phyloP scores from a whole-genome alignment of 2,888 invertebrate genomes.

The Poecilobothrus nobilitatus region DNA sequence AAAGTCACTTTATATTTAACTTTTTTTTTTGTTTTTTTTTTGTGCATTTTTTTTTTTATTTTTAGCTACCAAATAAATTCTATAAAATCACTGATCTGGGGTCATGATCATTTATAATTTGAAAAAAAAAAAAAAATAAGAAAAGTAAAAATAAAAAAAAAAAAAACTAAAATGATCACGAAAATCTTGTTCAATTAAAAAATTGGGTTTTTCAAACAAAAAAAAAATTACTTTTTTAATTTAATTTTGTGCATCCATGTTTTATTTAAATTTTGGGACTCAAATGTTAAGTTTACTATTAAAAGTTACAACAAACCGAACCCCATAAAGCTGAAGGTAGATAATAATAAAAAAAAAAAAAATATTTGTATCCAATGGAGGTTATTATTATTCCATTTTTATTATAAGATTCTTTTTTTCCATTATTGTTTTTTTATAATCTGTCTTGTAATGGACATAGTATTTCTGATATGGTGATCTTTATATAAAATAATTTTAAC shows the following conservation, averaged over 20 bases:
- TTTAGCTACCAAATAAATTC: not conserved
- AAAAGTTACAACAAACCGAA: not conserved
- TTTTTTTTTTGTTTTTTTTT: no score
- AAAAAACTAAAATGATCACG: not conserved
- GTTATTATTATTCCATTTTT: not conserved
- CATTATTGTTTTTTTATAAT: not conserved
- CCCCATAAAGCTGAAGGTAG: no score
- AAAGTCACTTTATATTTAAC: no score
- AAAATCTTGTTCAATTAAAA: not conserved
- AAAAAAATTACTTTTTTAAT: no score
- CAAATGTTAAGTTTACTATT: not conserved
- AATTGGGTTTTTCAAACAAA: not conserved
- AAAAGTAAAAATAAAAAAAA: no score
- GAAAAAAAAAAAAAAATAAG: not conserved
- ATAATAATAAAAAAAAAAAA: not conserved
- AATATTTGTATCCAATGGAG: not conserved
- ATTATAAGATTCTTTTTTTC: no score
- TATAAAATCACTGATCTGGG: not conserved
- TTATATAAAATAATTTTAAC: not conserved
- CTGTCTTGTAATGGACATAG: not conserved
- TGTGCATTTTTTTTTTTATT: no score
- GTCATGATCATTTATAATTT: not conserved
- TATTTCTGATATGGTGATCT: not conserved
- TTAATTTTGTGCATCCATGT: no score
- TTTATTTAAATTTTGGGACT: not conserved